These are phyloP conservation scores for Eulacestoma nigropectus DNA, from an alignment of 2,113 vertebrate genomes.

Conservation along the genomic window DNA sequence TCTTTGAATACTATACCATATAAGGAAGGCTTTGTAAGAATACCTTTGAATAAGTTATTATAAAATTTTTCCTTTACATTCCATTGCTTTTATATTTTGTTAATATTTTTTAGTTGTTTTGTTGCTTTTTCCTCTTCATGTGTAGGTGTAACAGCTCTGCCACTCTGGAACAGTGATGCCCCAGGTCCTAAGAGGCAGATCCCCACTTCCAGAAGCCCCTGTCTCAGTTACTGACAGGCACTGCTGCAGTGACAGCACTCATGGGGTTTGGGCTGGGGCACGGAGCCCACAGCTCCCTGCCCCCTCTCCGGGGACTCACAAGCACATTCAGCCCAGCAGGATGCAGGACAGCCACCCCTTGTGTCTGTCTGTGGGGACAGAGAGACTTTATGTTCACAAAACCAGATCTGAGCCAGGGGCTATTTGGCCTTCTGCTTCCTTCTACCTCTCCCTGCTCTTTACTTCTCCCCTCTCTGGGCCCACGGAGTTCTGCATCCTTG, in stretches of 20 bases:
- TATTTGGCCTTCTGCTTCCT: not conserved
- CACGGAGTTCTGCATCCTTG: not conserved
- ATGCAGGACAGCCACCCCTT: not conserved
- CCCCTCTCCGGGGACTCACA: not conserved
- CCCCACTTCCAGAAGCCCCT: not conserved
- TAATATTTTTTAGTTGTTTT: not conserved
- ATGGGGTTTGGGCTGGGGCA: not conserved
- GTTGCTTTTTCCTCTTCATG: not conserved
- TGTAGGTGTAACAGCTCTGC: not conserved
- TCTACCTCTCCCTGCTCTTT: conserved; percentile 20
- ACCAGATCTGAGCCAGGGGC: not conserved
- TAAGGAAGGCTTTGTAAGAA: conserved; percentile 50
- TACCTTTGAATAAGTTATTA: conserved; percentile 60
- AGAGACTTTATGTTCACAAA: not conserved
- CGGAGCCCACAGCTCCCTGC: not conserved
- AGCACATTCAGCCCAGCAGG: not conserved
- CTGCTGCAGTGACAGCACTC: not conserved
- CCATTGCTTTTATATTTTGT: conserved; percentile 23
- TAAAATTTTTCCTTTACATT: conserved; percentile 47
- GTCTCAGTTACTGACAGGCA: not conserved
- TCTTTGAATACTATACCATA: not conserved
- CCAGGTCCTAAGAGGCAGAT: not conserved
- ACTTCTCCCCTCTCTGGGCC: not conserved
- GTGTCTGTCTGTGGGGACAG: not conserved
- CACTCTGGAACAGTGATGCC: not conserved